Base-by-base conservation (phyloP, 2,113 vertebrate genomes). In the Otus sunia region DNA sequence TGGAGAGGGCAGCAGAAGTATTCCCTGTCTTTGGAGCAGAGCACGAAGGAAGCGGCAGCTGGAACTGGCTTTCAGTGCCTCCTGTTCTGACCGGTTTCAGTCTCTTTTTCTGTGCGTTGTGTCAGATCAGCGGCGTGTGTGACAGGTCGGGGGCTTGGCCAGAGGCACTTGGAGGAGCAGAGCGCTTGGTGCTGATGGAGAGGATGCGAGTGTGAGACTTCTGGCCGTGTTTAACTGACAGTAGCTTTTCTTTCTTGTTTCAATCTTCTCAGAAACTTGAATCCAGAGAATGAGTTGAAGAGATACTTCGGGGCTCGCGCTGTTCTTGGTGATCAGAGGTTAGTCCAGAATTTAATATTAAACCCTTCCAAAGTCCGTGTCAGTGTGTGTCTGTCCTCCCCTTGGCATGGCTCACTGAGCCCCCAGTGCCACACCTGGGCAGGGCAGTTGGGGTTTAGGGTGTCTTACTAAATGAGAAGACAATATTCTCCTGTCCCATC, bases 251-350 rank as follows among this genome's bases (percentile, higher is more conserved):
- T 94, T 78, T 72, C 72, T 68, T 41, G 13, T 87, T 83, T 85
- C 30, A 26, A 47, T 34, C 62, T 88, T 75, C 92, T 77, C 79
- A 99, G 99, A 94, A 99, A 99, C 97, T 96, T 99, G 97, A 99
- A 99, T 96, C 98, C 99, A 78, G 99, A 99, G 94, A 99, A 99
- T 0, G 99, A 99, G 96, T 96, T 99, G 95, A 99, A 99, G 97
- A 98, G 99, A 96, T 99, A 99, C 95, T 99, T 99, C 55, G 99
- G 99, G 53, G 99, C 99, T 92, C 99, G 99, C 19, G 99, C 99
- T 10, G 98, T 99, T 86, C 98, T 99, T 5, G 99, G 99, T 15
- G 99, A 99, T 76, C 99, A 99, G 96, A 99, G 99, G 99, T 99
- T 94, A 96, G 98, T 63, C 6, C 47, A 37, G 7, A 56, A 20